These are phyloP conservation scores for Drosophila aff. DNA, from an alignment of 1,140 invertebrate genomes.

Conservation along the genomic window DNA sequence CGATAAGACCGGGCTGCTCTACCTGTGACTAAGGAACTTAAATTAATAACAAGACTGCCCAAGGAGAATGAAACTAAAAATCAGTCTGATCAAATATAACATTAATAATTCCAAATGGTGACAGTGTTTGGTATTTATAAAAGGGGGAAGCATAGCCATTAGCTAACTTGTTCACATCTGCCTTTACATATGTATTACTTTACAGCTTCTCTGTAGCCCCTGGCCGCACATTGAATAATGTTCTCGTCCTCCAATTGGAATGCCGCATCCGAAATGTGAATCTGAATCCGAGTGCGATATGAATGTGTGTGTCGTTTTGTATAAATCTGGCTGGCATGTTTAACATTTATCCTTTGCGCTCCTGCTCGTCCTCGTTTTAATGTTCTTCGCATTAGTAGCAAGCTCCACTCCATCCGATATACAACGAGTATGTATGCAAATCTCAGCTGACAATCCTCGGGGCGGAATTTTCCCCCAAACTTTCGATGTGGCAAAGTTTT, in stretches of 20 bases:
- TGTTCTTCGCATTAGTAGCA: conserved; percentile 61
- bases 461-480: conserved; percentile 32
- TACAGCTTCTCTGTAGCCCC: conserved; percentile 61
- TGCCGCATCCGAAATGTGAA: conserved; percentile 1
- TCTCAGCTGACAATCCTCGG: conserved; percentile 44
- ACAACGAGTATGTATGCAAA: conserved; percentile 50
- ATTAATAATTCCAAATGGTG: conserved; percentile 18
- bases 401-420: conserved; percentile 43
- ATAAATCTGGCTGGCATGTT: conserved; percentile 61
- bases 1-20: not conserved
- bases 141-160: conserved; percentile 42
- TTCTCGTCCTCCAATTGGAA: conserved; percentile 30
- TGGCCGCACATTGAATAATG: conserved; percentile 70
- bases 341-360: conserved; percentile 54
- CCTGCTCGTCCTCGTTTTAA: conserved; percentile 48
- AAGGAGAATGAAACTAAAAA: not conserved
- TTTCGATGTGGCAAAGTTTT: conserved; percentile 43
- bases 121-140: not conserved
- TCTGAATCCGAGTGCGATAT: conserved; percentile 13
- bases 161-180: conserved; percentile 75
- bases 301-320: conserved; percentile 39
- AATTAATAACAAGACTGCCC: conserved; percentile 4
- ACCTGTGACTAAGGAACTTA: not conserved
- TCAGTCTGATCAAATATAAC: not conserved
- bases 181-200: conserved; percentile 75